Evolutionary conservation across 2,113 vertebrate species (phyloP), one percentile per base, ranked within the genome.

Genomic region (Rhinichthys klamathensis): DNA sequence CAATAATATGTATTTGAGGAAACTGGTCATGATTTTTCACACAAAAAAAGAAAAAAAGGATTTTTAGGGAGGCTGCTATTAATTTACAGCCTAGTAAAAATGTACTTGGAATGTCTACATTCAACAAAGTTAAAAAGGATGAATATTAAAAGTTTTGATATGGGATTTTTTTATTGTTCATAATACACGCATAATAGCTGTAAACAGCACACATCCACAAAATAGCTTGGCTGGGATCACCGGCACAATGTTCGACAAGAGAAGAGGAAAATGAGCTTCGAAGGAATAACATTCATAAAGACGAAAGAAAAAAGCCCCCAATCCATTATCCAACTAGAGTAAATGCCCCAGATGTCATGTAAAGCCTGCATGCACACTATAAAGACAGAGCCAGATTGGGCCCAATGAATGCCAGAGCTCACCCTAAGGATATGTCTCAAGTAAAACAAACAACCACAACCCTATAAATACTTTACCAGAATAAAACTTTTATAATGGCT

Each of bases 291-390:
- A 81, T 67, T 81, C 16, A 61, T 21, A 44, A 1, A 80, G 60
- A 46, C 1, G 11, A 58, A 78, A 49, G 72, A 74, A 49, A 76
- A 32, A 35, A n/a, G 3, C 8, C n/a, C 5, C 49, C 25, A 21
- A 10, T n/a, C 76, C 76, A 13, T 60, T 35, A 60, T 78, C 51
- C 54, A 75, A 16, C 25, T 38, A 8, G 11, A 23, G 56, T 60
- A 49, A 77, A 77, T 54, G 75, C 75, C 75, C 76, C 54, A 78
- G 56, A 80, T 80, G 58, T 80, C 32, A 41, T 12, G 13, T 82
- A 82, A 83, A 82, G 65, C 65, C 27, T 51, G 63, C 46, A 82
- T 25, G 49, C 6, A 67, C 44, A 32, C 79, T 69, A 61, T n/a
- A 21, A 61, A 80, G 13, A 80, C 38, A 69, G 44, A 69, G 18